These are phyloP conservation scores for Thaleichthys pacificus DNA, from an alignment of 2,797 vertebrate species.

Conservation along the genomic window DNA sequence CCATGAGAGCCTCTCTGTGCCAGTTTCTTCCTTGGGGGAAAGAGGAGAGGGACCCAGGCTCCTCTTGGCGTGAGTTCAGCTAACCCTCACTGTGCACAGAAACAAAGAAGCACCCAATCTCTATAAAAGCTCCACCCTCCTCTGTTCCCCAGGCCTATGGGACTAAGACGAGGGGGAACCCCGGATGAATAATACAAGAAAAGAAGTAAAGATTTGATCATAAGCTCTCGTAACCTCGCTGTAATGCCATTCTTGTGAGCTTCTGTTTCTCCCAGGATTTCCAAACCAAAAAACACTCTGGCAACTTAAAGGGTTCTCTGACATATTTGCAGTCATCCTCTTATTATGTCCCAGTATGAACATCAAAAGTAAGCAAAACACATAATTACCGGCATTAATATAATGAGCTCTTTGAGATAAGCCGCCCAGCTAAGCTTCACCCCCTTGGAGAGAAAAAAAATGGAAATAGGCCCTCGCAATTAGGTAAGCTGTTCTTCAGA, in stretches of 20 bases:
- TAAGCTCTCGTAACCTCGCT: conserved; percentile 66
- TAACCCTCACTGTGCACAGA: conserved; percentile 53
- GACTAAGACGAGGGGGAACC: conserved; percentile 21
- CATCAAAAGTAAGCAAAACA: conserved; percentile 83
- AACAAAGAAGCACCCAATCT: conserved; percentile 41
- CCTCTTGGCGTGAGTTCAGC: conserved; percentile 51
- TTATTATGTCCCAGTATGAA: conserved; percentile 74
- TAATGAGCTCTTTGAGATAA: conserved; percentile 84
- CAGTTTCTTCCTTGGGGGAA: conserved; percentile 59
- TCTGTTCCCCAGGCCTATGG: conserved; percentile 31
- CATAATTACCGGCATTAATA: conserved; percentile 88
- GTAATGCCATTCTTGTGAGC: conserved; percentile 61
- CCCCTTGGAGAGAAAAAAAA: conserved; percentile 56
- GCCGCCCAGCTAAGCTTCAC: conserved; percentile 74
- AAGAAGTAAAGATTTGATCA: conserved; percentile 68
- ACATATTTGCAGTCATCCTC: conserved; percentile 75
- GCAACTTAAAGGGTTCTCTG: conserved; percentile 60
- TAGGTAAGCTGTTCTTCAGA: conserved; percentile 81
- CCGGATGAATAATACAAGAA: conserved; percentile 53
- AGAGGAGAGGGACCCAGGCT: conserved; percentile 47
- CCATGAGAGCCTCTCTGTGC: conserved; percentile 53
- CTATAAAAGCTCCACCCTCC: conserved; percentile 31
- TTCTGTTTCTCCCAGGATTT: conserved; percentile 46
- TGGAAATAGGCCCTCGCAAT: conserved; percentile 75
- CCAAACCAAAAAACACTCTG: conserved; percentile 60